These are phyloP conservation scores for Harpagifer antarcticus DNA, from an alignment of 2,797 vertebrate genomes.

Conservation along the genomic window DNA sequence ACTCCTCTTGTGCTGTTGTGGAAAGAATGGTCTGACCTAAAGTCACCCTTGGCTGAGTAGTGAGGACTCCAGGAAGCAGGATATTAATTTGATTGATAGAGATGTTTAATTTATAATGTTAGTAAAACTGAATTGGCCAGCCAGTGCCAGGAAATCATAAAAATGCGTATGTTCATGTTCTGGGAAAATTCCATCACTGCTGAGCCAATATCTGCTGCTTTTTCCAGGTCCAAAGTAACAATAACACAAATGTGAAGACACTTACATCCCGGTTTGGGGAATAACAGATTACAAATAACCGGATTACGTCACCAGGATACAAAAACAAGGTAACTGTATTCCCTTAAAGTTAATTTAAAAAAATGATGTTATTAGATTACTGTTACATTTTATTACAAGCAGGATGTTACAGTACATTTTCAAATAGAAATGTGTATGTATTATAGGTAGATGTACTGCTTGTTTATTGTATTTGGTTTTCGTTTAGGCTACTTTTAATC, in stretches of 20 bases:
- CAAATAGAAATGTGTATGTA: too few species aligned
- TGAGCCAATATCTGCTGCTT: slow-evolving; percentile 1
- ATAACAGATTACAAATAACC: too few species aligned
- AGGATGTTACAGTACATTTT: too few species aligned
- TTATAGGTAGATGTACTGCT: too few species aligned
- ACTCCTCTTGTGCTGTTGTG: neutral
- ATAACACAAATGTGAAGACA: neutral
- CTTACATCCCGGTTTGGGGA: too few species aligned
- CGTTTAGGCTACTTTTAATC: too few species aligned
- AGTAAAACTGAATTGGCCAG: slow-evolving; percentile 10
- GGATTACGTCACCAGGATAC: too few species aligned
- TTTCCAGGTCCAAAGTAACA: neutral
- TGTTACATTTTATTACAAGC: too few species aligned
- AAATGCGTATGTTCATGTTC: slow-evolving; percentile 7
- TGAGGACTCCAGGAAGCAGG: slow-evolving; percentile 1
- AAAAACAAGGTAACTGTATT: too few species aligned
- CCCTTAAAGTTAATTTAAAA: too few species aligned
- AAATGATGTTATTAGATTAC: too few species aligned
- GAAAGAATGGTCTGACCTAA: neutral
- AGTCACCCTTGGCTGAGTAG: neutral
- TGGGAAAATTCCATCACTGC: neutral
- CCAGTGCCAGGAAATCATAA: slow-evolving; percentile 18
- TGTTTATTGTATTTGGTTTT: too few species aligned
- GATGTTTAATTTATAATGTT: slow-evolving; percentile 1
- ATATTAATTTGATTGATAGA: slow-evolving; percentile 24